Base-by-base conservation (phyloP, 2,888 invertebrate species). In the Imbricaverruca yamaguchii region DNA sequence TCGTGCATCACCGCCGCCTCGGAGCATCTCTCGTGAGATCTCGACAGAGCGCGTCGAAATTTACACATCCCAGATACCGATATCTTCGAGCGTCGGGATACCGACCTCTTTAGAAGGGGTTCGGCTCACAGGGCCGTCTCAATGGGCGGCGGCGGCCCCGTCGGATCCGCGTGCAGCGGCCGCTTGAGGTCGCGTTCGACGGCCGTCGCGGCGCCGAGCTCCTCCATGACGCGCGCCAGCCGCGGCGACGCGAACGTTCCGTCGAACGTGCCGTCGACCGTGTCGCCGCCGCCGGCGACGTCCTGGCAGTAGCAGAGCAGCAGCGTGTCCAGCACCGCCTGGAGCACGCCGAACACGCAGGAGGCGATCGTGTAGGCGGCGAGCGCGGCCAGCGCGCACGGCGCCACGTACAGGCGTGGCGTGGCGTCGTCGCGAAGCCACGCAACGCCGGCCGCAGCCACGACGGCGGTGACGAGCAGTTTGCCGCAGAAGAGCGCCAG, bases 271-370 rank as follows among this genome's bases (percentile, higher is more conserved):
- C 12, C 67, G 67, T 67, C n/a, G 11, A 15, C 15, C 59, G 59
- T 59, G 15, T 59, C 59, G 15, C 15, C 59, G 25, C 10, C 67
- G 74, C 53, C 55, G 9, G 15, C 74, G 15, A 74, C 53, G 87
- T 96, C 96, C 87, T 97, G 96, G 86, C 96, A 97, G 85, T 96
- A 94, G 87, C 97, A 98, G 83, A 98, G 88, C 88, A 97, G 94
- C 81, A 98, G 89, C 0, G 97, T 95, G 87, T 97, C 97, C 12
- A 97, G 93, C 15, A 96, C 94, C 92, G 96, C 96, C 92, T 97
- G 92, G 88, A 96, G 97, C 0, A 98, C 97, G 83, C 93, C 93
- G 88, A 98, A 98, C 90, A 98, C 98, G 84, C 94, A 90, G 63
- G 92, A 91, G 39, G 95, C 92, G 83, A 98, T 93, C 84, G 97